Base-by-base conservation (phyloP, 2,113 vertebrate genomes). In the Misgurnus anguillicaudatus region DNA sequence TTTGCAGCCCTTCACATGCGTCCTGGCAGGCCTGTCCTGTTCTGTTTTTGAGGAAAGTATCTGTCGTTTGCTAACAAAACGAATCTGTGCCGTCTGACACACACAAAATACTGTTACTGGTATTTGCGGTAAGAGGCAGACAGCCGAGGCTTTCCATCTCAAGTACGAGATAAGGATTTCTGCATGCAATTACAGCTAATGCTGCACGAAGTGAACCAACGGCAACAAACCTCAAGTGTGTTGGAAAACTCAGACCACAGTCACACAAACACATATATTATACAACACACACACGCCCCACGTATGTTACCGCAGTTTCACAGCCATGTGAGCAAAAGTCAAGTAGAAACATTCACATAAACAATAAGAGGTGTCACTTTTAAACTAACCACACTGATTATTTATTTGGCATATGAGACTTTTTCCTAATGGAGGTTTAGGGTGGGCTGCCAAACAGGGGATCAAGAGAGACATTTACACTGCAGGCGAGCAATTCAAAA, bases 161-260 rank as follows among this genome's bases (percentile, higher is more conserved):
- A 41, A 55, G 48, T 31, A 74, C 75, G 60, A 83, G 81, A 87
- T 85, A 87, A 86, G 76, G 79, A 82, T 81, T 74, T 80, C 81
- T 83, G 82, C 72, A 70, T 70, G 77, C 79, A 86, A 78, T 85
- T 85, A 82, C 67, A 83, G 60, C 68, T 82, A 73, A 71, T 68
- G 67, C 68, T 10, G 51, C 76, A 69, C 51, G 2, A 31, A 6
- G 16, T 31, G 55, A 5, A 75, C 75, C 66, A 62, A 53, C 69
- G 65, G 69, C 38, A 62, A 51, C 67, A 61, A 69, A 82, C 74
- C 77, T 82, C 24, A 11, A 74, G 10, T 24, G 41, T 51, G 61
- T 10, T 69, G 68, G 38, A 62, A 83, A 84, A 80, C 75, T 39
- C 21, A 13, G 58, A 82, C 66, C 80, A 48, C 65, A 81, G 57